Conservation (phyloP, 2,888 invertebrate species). For the Andrena minutula region DNA sequence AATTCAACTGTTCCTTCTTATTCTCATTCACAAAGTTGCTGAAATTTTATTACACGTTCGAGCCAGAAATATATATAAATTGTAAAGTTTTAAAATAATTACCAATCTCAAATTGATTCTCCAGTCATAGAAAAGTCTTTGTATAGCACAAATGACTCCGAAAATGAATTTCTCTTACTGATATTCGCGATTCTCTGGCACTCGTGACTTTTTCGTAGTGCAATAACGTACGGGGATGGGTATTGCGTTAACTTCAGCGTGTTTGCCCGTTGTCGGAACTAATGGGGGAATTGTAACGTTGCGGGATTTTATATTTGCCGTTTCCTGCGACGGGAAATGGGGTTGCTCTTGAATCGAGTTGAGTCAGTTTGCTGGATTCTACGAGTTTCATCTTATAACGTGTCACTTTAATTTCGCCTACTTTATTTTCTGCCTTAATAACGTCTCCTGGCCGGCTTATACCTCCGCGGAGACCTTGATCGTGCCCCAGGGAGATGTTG, state of each 20-base stretch:
- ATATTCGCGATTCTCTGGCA: neutral
- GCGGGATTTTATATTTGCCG: constrained; percentile 40
- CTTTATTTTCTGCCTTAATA: constrained; percentile 14
- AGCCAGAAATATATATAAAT: neutral
- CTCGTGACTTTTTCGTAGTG: neutral
- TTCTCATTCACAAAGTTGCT: too few species aligned
- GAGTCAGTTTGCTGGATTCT: constrained; percentile 14
- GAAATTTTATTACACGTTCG: too few species aligned
- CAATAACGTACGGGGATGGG: constrained; percentile 14
- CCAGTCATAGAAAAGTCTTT: neutral
- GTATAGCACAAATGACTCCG: neutral
- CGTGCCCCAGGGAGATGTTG: neutral
- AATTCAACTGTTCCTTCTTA: too few species aligned
- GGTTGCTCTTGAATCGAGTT: constrained; percentile 23
- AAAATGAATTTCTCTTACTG: neutral
- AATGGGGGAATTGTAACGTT: constrained; percentile 31
- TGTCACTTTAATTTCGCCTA: constrained; percentile 13
- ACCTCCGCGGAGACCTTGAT: neutral
- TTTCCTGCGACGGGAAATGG: constrained; percentile 33
- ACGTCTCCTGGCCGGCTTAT: neutral
- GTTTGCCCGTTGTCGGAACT: constrained; percentile 24
- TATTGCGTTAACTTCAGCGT: constrained; percentile 16
- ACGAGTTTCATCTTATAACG: constrained; percentile 6
- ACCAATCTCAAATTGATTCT: neutral
- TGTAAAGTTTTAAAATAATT: neutral